These are phyloP conservation scores for Eunapius fragilis DNA, from an alignment of 37 sponge, comb jelly and placozoan species.

Conservation along the genomic window DNA sequence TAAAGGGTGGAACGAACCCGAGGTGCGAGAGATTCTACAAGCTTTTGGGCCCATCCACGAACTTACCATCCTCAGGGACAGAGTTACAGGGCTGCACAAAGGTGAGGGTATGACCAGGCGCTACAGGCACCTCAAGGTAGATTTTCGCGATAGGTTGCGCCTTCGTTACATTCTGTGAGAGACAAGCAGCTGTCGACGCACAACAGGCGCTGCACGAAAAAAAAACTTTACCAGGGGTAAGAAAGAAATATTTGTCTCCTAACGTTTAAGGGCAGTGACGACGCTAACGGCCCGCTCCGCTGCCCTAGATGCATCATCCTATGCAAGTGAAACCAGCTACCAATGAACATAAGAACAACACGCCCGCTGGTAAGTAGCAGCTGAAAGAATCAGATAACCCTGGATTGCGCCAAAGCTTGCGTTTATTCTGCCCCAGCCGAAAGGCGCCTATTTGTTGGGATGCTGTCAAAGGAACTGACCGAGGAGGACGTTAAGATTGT, in stretches of 20 bases:
- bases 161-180: slow-evolving; percentile 74
- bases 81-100: slow-evolving; percentile 66
- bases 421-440: slow-evolving; percentile 49
- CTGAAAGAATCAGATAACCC: neutral
- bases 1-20: slow-evolving; percentile 63
- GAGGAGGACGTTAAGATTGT: slow-evolving; percentile 67
- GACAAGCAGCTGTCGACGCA: slow-evolving; percentile 81
- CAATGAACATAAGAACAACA: slow-evolving; percentile 42
- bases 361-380: slow-evolving; percentile 18
- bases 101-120: slow-evolving; percentile 35
- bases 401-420: neutral
- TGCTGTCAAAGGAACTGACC: slow-evolving; percentile 52
- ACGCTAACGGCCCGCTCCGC: no score
- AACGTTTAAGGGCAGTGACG: neutral
- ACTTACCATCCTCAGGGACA: slow-evolving; percentile 75
- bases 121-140: neutral
- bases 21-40: slow-evolving; percentile 70
- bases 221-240: slow-evolving; percentile 85
- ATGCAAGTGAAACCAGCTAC: slow-evolving; percentile 94
- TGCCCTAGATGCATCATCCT: slow-evolving; percentile 76
- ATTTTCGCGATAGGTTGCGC: slow-evolving; percentile 68
- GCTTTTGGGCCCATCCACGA: slow-evolving; percentile 84
- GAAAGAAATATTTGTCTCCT: slow-evolving; percentile 18
- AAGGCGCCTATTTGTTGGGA: slow-evolving; percentile 80
- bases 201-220: slow-evolving; percentile 80